Conservation (phyloP, 2,888 invertebrate species). For the Uropetala carovei region DNA sequence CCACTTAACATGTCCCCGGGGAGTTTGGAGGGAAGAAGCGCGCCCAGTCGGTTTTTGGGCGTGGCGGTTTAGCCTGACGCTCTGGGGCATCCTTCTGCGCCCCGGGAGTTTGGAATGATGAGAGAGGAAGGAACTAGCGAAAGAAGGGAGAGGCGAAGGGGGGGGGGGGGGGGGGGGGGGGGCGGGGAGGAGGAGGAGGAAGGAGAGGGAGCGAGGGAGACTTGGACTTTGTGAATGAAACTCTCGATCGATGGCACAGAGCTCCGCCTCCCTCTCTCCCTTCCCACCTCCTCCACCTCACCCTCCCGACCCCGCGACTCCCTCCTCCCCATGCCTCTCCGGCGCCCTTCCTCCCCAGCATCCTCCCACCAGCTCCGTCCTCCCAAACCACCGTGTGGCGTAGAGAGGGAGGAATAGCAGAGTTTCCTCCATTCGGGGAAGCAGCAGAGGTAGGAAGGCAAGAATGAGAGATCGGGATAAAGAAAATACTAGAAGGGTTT, state of each 20-base stretch:
- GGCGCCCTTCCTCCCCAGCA: not conserved
- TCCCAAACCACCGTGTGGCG: not conserved
- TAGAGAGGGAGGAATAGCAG: not conserved
- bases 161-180: not conserved
- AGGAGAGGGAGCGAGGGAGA: not conserved
- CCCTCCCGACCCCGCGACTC: not conserved
- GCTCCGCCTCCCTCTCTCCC: not conserved
- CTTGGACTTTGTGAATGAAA: conserved; percentile 50
- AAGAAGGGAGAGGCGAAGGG: not conserved
- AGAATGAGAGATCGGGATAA: not conserved
- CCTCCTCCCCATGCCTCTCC: not conserved
- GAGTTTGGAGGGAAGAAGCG: not conserved
- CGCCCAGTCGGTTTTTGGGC: conserved; percentile 33
- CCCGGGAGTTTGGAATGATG: not conserved
- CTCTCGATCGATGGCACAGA: conserved; percentile 39
- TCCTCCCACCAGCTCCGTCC: not conserved
- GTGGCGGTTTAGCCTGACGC: conserved; percentile 43
- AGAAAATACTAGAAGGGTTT: not conserved
- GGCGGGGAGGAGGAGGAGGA: not conserved
- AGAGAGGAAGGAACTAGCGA: not conserved
- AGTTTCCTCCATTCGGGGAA: not conserved
- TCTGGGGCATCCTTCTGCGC: not conserved
- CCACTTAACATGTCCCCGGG: not conserved
- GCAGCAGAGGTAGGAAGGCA: not conserved
- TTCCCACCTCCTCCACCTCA: too few species aligned